Conservation (phyloP, 2,888 invertebrate genomes). For the Kuschelorhynchus macadamiae region DNA sequence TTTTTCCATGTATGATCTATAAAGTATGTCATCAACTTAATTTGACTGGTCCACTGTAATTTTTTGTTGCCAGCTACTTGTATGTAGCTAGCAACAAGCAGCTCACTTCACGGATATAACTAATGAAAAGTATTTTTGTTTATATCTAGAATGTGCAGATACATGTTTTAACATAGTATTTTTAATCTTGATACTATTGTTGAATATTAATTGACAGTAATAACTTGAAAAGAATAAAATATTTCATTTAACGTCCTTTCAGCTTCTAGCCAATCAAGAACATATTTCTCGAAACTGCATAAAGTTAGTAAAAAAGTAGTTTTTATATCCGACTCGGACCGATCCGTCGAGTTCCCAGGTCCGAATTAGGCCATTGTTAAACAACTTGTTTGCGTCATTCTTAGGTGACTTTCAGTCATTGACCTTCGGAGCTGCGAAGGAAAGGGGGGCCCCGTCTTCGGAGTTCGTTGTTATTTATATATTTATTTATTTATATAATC, state of each 20-base stretch:
- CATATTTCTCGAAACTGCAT: constrained; percentile 41
- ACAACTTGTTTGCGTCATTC: constrained; percentile 49
- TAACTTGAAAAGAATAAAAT: not conserved
- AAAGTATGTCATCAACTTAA: too few species aligned
- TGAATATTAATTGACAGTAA: not conserved
- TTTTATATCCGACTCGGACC: constrained; percentile 44
- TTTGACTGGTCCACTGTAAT: too few species aligned
- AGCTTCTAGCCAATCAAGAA: not conserved
- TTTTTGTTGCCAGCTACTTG: too few species aligned
- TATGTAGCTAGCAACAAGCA: too few species aligned
- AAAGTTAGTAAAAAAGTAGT: constrained; percentile 46
- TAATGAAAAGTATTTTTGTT: too few species aligned
- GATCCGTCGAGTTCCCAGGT: constrained; percentile 41
- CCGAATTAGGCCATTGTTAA: constrained; percentile 49
- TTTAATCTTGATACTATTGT: not conserved
- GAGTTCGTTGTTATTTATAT: constrained; percentile 38
- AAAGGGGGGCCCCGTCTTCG: constrained; percentile 29
- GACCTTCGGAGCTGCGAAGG: constrained; percentile 41
- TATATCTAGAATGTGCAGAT: too few species aligned
- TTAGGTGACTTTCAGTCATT: constrained; percentile 50
- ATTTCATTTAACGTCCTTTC: constrained; percentile 6
- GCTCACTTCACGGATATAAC: too few species aligned
- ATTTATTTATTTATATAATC: constrained; percentile 34
- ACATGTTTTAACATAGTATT: too few species aligned
- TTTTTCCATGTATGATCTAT: too few species aligned